phyloP scores from a whole-genome alignment of 2,797 vertebrate species.

The Melanotaenia trifasciata region DNA sequence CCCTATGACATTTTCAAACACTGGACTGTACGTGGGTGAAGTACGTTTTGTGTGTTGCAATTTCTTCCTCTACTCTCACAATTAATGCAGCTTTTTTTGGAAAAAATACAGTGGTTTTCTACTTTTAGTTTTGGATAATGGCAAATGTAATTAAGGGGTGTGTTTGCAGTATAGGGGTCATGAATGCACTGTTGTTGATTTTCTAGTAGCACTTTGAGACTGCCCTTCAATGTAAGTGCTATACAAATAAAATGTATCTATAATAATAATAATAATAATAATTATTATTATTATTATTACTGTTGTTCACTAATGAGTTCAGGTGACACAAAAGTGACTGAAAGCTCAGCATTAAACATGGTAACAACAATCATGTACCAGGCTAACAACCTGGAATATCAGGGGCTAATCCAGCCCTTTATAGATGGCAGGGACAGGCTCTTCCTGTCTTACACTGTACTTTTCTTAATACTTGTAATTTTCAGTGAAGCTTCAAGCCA shows the following conservation, averaged over 20 bases:
- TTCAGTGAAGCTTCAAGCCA: not conserved
- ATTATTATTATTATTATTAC: no score
- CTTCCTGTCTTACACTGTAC: not conserved
- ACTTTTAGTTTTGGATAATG: constrained; percentile 24
- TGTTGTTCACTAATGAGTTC: not conserved
- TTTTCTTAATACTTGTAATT: not conserved
- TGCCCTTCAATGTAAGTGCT: no score
- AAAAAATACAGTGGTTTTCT: constrained; percentile 26
- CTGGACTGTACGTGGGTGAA: constrained; percentile 10
- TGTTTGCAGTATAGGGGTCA: constrained; percentile 1
- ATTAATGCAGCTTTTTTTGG: constrained; percentile 16
- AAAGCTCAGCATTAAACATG: constrained; percentile 6
- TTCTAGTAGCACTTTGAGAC: not conserved
- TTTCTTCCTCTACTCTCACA: constrained; percentile 30
- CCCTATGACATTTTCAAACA: constrained; percentile 38
- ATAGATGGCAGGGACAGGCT: not conserved
- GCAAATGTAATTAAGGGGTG: constrained; percentile 10
- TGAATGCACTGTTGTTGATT: constrained; percentile 7
- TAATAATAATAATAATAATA: no score
- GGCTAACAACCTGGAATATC: not conserved
- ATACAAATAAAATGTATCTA: no score
- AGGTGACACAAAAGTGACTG: no score
- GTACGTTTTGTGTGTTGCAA: not conserved
- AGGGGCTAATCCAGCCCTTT: not conserved
- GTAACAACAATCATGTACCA: not conserved